phyloP scores from a whole-genome alignment of 1,140 invertebrate species.

The Hyposmocoma kahamanoa region DNA sequence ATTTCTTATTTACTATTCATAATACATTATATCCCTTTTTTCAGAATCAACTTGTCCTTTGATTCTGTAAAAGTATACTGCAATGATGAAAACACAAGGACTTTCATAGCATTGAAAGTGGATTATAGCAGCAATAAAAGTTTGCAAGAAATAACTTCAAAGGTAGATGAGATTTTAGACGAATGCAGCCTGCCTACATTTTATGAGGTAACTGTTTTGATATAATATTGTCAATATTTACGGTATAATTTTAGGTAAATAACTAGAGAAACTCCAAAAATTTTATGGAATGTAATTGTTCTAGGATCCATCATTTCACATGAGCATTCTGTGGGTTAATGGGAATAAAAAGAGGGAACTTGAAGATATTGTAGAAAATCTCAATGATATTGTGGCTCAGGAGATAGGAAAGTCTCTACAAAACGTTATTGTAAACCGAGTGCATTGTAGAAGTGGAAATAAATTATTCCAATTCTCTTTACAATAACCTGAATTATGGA shows the following conservation, averaged over 20 bases:
- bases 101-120: constrained; percentile 81
- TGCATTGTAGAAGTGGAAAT: constrained; percentile 54
- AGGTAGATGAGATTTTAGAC: constrained; percentile 76
- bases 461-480: constrained; percentile 47
- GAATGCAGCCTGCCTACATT: constrained; percentile 80
- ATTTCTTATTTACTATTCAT: too few relatives aligned
- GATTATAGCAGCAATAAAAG: constrained; percentile 62
- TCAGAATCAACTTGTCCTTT: constrained; percentile 77
- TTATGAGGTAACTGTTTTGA: constrained; percentile 77
- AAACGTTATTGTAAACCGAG: constrained; percentile 28
- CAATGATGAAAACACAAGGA: constrained; percentile 84
- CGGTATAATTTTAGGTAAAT: too few relatives aligned
- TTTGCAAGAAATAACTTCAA: constrained; percentile 71
- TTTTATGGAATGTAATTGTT: constrained; percentile 51
- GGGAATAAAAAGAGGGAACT: constrained; percentile 75
- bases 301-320: constrained; percentile 82
- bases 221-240: too few relatives aligned
- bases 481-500: constrained; percentile 20
- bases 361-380: constrained; percentile 29
- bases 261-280: too few relatives aligned
- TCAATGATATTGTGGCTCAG: constrained; percentile 33
- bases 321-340: constrained; percentile 79
- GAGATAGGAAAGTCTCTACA: constrained; percentile 24
- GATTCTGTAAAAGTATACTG: constrained; percentile 77
- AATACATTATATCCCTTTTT: too few relatives aligned